Evolutionary conservation across 2,113 vertebrate genomes (phyloP), one percentile per base, ranked within the genome.

Genomic region (Burhinus oedicnemus): DNA sequence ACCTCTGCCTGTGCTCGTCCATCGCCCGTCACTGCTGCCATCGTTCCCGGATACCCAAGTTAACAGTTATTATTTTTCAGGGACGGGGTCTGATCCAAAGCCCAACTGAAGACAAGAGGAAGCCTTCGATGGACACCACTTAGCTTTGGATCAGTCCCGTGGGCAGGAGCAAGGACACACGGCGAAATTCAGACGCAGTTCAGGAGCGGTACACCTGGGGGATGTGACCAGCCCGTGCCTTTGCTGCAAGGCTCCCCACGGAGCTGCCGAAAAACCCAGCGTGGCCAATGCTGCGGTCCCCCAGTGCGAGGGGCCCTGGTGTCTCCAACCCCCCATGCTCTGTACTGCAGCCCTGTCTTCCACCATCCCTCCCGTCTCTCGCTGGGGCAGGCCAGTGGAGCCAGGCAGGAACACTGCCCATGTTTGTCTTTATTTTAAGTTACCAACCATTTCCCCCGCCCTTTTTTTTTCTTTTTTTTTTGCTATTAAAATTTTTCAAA

Each of bases 401-500:
- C 49, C 64, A 25, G 27, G 64, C 26, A 61, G n/a, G 25, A 52
- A 80, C 57, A 45, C 49, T 25, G 23, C 22, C 5, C 49, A 51
- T 22, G 22, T 51, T 45, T 68, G 10, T 44, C 66, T 49, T 93
- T 36, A 87, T 88, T 96, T 97, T 85, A 95, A 96, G 96, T 96
- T 87, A 92, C 69, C 94, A 91, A 69, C 34, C 19, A n/a, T 95
- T 96, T 20, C 88, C 97, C 94, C 93, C 0, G 16, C 88, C 81
- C 88, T 65, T 15, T 61, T 1, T 27, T 13, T 40, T 47, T 38
- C 18, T 47, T 52, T 72, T 75, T 60, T 74, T 3, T 4, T 78
- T 72, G n/a, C n/a, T n/a, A 61, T 42, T 94, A 60, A 97, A 94
- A 94, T 94, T 97, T 88, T 92, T 32, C 47, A 44, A 88, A 83